Evolutionary conservation across 2,888 invertebrate species (phyloP).

Genomic region (Vesta saturnalis): DNA sequence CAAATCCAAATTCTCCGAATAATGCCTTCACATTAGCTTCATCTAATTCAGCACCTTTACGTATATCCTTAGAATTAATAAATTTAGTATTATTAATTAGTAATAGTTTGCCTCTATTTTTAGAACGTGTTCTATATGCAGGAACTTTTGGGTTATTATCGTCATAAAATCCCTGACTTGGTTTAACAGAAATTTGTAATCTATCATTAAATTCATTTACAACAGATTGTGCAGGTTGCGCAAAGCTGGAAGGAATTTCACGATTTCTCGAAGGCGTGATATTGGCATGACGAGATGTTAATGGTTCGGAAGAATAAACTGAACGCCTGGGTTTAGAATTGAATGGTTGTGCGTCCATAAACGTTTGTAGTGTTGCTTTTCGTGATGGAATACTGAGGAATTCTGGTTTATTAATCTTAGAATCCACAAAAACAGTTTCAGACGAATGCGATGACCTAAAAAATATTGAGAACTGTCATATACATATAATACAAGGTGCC

Average conservation of each 20-base stretch:
- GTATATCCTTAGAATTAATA: conserved; percentile 42
- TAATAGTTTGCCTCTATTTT: conserved; percentile 51
- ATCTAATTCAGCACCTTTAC: conserved; percentile 71
- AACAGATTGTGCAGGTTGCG: not conserved
- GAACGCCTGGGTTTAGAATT: not conserved
- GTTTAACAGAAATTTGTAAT: not conserved
- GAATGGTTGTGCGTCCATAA: not conserved
- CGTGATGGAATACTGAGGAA: too few species aligned
- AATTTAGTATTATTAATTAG: conserved; percentile 59
- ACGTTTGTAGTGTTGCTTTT: not conserved
- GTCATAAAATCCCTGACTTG: not conserved
- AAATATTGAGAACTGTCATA: not conserved
- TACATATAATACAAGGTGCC: too few species aligned
- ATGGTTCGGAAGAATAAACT: not conserved
- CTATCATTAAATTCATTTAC: not conserved
- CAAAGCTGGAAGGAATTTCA: not conserved
- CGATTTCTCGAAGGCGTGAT: not conserved
- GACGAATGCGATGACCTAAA: not conserved
- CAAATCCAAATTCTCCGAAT: conserved; percentile 70
- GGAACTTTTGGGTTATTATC: conserved; percentile 43
- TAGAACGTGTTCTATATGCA: conserved; percentile 51
- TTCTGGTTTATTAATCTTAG: too few species aligned
- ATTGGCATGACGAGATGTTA: not conserved
- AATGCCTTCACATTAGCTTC: conserved; percentile 67
- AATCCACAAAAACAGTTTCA: not conserved